phyloP scores from a whole-genome alignment of 37 sponge, comb jelly and placozoan genomes.

The Cladorhizidae sp. region DNA sequence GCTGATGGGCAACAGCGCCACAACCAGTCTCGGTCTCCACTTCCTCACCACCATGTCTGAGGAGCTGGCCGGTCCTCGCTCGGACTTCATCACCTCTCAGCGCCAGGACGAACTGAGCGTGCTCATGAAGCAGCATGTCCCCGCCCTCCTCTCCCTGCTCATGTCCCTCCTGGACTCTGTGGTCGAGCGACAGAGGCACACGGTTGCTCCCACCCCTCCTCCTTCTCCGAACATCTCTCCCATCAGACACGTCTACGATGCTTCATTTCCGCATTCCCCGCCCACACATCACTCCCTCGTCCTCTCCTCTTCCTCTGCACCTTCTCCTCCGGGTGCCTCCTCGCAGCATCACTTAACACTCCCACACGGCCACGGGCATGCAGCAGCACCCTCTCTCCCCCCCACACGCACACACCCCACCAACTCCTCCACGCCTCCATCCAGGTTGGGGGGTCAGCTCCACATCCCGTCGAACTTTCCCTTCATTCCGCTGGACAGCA shows the following conservation, averaged over 20 bases:
- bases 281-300: neutral
- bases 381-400: neutral
- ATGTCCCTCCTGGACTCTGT: slow-evolving; percentile 33
- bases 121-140: slow-evolving; percentile 60
- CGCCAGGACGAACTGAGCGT: slow-evolving; percentile 50
- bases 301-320: neutral
- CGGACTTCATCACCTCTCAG: slow-evolving; percentile 59
- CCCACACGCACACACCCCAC: neutral
- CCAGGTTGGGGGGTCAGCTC: neutral
- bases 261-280: neutral
- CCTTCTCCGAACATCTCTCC: slow-evolving; percentile 47
- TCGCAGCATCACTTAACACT: slow-evolving; percentile 7
- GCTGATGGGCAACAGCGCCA: slow-evolving; percentile 40
- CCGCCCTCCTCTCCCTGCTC: slow-evolving; percentile 24
- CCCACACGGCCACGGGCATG: neutral
- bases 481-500: slow-evolving; percentile 48
- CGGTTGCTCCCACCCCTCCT: slow-evolving; percentile 58
- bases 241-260: neutral
- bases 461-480: neutral
- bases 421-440: neutral
- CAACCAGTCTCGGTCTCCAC: slow-evolving; percentile 50
- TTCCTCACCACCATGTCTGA: slow-evolving; percentile 75
- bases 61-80: slow-evolving; percentile 71
- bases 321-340: neutral
- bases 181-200: slow-evolving; percentile 31